phyloP scores from a whole-genome alignment of 2,888 invertebrate species.

The Protodeltote pygarga region DNA sequence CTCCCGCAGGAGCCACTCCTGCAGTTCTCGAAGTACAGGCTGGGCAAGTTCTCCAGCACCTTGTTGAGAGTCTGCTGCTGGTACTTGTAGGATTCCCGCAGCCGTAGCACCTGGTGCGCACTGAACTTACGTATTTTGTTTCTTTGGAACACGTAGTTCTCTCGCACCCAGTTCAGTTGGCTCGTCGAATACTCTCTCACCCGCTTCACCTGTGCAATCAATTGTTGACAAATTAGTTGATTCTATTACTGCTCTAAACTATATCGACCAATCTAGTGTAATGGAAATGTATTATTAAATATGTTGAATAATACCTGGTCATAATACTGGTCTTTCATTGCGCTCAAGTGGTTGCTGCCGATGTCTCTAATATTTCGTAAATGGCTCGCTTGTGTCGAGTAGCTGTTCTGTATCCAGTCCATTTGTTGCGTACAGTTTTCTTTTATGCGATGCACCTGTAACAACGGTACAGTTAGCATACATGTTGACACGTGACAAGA shows the following conservation, averaged over 20 bases:
- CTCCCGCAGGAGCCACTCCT: conserved; percentile 93
- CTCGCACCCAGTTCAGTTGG: conserved; percentile 97
- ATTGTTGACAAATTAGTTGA: conserved; percentile 36
- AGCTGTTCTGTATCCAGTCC: conserved; percentile 97
- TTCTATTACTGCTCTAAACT: conserved; percentile 30
- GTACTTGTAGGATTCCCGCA: conserved; percentile 97
- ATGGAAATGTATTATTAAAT: background rate
- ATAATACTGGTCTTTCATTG: conserved; percentile 95
- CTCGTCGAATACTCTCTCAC: conserved; percentile 97
- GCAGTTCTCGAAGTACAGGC: conserved; percentile 97
- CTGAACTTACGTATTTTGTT: conserved; percentile 98
- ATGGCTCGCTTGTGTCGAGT: conserved; percentile 94
- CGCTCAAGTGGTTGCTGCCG: conserved; percentile 94
- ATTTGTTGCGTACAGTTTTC: conserved; percentile 98
- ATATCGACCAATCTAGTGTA: conserved; percentile 5
- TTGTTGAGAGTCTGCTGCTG: conserved; percentile 98
- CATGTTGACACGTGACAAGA: background rate
- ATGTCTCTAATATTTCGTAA: conserved; percentile 96
- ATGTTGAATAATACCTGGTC: conserved; percentile 90
- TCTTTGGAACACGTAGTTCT: conserved; percentile 98
- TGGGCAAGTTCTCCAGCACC: conserved; percentile 96
- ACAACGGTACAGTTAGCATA: conserved; percentile 27
- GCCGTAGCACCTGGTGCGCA: conserved; percentile 94
- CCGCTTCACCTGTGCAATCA: conserved; percentile 91
- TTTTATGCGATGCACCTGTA: conserved; percentile 94